A percentile compares a stretch with the other conserved stretches of the same genome.
Conservation (phyloP, 2,888 invertebrate species). For the Lycocerus yunnanus region DNA sequence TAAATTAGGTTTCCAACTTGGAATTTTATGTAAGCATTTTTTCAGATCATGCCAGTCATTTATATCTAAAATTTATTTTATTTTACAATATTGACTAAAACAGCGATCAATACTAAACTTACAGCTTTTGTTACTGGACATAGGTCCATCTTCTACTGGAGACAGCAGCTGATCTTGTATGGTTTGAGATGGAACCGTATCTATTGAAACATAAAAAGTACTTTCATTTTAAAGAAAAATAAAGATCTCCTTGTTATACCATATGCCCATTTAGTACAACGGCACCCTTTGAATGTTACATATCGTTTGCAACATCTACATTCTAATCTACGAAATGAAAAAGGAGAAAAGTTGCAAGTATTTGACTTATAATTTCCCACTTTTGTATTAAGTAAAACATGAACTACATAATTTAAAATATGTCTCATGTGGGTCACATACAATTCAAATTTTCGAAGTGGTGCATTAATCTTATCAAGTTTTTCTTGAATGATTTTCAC, state of each 20-base stretch:
- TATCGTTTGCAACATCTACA: background rate
- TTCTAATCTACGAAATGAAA: background rate
- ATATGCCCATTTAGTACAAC: background rate
- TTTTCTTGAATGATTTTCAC: background rate
- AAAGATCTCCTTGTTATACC: background rate
- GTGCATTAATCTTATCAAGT: background rate
- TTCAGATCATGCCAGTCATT: background rate
- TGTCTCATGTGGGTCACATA: background rate
- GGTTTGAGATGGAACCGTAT: background rate
- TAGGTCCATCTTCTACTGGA: background rate
- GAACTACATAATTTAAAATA: background rate
- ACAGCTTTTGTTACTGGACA: background rate
- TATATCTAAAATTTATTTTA: background rate
- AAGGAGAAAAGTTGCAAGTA: background rate
- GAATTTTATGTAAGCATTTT: background rate
- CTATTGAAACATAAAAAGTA: background rate
- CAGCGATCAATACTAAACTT: background rate
- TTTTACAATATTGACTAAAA: background rate
- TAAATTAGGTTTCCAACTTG: background rate
- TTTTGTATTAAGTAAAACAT: background rate
- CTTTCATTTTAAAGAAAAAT: background rate
- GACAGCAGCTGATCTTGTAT: background rate
- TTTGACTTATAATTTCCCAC: background rate
- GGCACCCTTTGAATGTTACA: background rate
- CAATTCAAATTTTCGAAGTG: background rate